Evolutionary conservation across 2,113 vertebrate genomes (phyloP), one percentile per base, ranked within the genome.

Genomic region (Ictalurus furcatus): DNA sequence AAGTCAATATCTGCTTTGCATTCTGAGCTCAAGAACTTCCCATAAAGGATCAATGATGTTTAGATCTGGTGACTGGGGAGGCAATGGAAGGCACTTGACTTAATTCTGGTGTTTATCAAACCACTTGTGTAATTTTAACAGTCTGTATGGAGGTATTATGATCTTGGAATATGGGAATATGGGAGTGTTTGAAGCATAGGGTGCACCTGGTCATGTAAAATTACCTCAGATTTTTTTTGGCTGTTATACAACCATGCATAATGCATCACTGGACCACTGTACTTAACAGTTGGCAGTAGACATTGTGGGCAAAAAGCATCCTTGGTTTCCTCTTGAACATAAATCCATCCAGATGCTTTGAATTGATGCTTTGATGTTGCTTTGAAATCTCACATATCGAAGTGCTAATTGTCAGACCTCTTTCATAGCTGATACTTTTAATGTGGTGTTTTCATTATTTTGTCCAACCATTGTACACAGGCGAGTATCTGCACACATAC

Each of bases 201-300:
- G 81, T 83, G 81, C 21, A 83, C 56, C 56, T 83, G 58, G 58
- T 83, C 12, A 11, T 83, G 58, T 61, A 25, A 83, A 83, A 83
- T 83, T 37, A 40, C 16, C 30, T 40, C 30, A 61, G 58, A 78
- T 34, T 61, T 59, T 59, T 44, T 83, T 61, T 48, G 78, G 28
- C 52, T 81, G 78, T 81, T 56, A 81, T 56, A 81, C 13, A 81
- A 34, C 52, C 52, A 56, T 56, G 17, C 78, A 81, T 56, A 81
- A 28, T 81, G 78, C 44, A 56, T 58, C 78, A 58, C 52, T 56
- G n/a, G 52, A 17, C 78, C 78, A 81, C 78, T 61, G 56, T 21
- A 82, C 56, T 56, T 82, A 59, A 59, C 80, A 83, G 17, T 13
- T 61, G 56, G 80, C 21, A 25, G 30, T 34, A 61, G 56, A 59